phyloP scores from a whole-genome alignment of 2,888 invertebrate genomes.

The Diplolepis rosae region DNA sequence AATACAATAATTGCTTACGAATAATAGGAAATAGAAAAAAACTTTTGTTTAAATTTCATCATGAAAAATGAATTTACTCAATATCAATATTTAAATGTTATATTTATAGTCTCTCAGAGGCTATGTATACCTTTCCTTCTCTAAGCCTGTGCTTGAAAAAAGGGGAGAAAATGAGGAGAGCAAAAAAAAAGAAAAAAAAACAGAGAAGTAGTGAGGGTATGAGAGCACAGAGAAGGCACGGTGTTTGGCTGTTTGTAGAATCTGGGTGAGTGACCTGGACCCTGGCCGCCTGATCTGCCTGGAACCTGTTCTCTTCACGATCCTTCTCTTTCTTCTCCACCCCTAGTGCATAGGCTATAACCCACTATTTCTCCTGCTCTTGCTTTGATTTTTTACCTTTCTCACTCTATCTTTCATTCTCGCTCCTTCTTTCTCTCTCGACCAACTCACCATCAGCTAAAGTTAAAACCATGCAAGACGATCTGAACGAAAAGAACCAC shows the following conservation, averaged over 20 bases:
- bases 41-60: not conserved
- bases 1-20: not conserved
- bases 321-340: slow-evolving; percentile 44
- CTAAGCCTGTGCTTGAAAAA: slow-evolving; percentile 11
- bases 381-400: slow-evolving; percentile 38
- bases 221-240: slow-evolving; percentile 49
- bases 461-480: slow-evolving; percentile 17
- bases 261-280: slow-evolving; percentile 71
- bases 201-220: slow-evolving; percentile 33
- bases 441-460: slow-evolving; percentile 9
- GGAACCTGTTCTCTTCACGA: slow-evolving; percentile 67
- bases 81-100: slow-evolving; percentile 23
- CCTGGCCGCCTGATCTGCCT: slow-evolving; percentile 56
- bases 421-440: slow-evolving; percentile 38
- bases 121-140: slow-evolving; percentile 18
- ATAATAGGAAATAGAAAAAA: slow-evolving; percentile 15
- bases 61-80: slow-evolving; percentile 2
- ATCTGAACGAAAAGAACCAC: slow-evolving; percentile 7
- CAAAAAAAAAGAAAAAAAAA: slow-evolving; percentile 36
- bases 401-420: slow-evolving; percentile 39
- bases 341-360: too few relatives aligned
- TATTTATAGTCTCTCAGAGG: slow-evolving; percentile 18
- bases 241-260: slow-evolving; percentile 67
- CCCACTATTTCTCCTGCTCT: not conserved
- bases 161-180: slow-evolving; percentile 33